Evolutionary conservation across 92 coral and sea anemone genomes (phyloP).

Genomic region (Meandrina meandrites): DNA sequence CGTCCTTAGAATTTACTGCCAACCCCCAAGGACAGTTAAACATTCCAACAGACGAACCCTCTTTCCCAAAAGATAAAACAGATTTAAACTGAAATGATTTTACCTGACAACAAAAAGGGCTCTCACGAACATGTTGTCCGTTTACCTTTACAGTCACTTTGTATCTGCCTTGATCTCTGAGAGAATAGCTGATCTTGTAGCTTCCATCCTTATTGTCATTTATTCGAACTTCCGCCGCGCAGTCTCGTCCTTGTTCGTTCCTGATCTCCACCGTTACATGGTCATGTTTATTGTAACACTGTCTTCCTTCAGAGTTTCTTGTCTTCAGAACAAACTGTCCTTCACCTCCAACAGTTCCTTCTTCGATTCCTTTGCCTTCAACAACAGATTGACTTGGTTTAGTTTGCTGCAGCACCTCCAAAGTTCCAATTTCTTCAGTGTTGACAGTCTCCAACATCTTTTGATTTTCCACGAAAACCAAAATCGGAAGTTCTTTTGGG

Average conservation of each 20-base stretch:
- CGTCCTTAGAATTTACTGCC: constrained; percentile 20
- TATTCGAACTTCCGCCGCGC: constrained; percentile 6
- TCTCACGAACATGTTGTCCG: constrained; percentile 7
- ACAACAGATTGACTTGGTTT: constrained; percentile 13
- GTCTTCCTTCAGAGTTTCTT: neutral
- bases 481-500: neutral
- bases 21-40: constrained; percentile 29
- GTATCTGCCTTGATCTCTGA: neutral
- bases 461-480: constrained; percentile 4
- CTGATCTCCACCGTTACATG: neutral
- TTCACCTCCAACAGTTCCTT: constrained; percentile 6
- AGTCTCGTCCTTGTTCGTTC: neutral
- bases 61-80: neutral
- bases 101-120: constrained; percentile 16
- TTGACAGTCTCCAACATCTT: constrained; percentile 1
- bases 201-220: constrained; percentile 1
- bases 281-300: constrained; percentile 22
- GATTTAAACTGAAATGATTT: neutral
- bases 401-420: neutral
- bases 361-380: constrained; percentile 22
- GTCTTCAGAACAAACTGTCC: constrained; percentile 4
- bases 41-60: neutral
- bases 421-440: constrained; percentile 5
- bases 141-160: neutral
- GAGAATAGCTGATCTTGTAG: constrained; percentile 7